Base-by-base conservation (phyloP, 2,113 vertebrate genomes). In the Melozone crissalis region DNA sequence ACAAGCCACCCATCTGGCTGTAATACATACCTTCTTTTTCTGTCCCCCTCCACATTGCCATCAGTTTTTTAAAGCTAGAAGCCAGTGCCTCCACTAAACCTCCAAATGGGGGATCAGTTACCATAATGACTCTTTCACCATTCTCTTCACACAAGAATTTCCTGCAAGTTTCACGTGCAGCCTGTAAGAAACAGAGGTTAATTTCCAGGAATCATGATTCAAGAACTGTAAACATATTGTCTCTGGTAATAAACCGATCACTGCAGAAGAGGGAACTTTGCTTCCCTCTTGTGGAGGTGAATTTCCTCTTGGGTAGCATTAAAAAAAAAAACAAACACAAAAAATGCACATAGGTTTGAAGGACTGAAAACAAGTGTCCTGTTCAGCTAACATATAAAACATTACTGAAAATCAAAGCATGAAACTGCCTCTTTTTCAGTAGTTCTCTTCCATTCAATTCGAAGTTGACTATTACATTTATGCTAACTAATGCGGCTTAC, bases 101-200 rank as follows among this genome's bases (percentile, higher is more conserved):
- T 23, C 99, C 99, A 83, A 99, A 99, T 0, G 99, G 99, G 31
- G 99, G 99, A 97, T 99, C 99, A 4, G 99, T 97, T 92, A 99
- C 98, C 98, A 99, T 98, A 91, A 99, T 98, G 74, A 98, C 97
- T 83, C 97, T 98, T 91, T 97, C 94, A 31, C 97, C 98, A 6
- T 92, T 95, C 12, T 96, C 91, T 95, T 99, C 98, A 54, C 31
- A 43, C 87, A 99, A 97, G 96, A 99, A 99, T 23, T 96, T 94
- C 82, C 94, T 97, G 81, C 98, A 98, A n/a, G 96, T 96, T 10
- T 96, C 95, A 51, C 3, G 81, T 41, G 98, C 98, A 39, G 96
- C 96, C 99, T 99, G 89, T 35, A 97, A 98, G 55, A 97, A 84
- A 94, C 1, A 73, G 31, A 85, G 35, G 58, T 62, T 58, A 76